These are phyloP conservation scores for Helicolenus hilgendorfi DNA, from an alignment of 2,797 vertebrate genomes.

Conservation along the genomic window DNA sequence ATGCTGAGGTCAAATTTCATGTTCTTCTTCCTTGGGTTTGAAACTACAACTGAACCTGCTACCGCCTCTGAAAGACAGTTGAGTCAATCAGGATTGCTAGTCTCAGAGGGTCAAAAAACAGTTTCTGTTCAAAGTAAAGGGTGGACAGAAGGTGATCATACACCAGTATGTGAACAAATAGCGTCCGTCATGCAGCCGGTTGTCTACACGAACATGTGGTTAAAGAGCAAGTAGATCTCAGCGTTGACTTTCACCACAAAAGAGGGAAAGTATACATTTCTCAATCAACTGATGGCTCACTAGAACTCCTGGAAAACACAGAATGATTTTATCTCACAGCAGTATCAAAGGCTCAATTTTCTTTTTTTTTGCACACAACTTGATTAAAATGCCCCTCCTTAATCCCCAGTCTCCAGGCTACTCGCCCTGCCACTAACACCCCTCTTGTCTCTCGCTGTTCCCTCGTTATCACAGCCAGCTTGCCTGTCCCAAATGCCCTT, in stretches of 20 bases:
- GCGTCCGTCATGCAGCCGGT: background rate
- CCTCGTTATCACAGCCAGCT: slow-evolving; percentile 76
- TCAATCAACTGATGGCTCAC: background rate
- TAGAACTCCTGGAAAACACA: background rate
- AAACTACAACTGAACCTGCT: no score
- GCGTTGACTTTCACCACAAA: background rate
- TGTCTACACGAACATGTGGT: background rate
- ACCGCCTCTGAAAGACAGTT: no score
- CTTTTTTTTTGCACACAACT: slow-evolving; percentile 14
- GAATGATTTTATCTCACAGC: background rate
- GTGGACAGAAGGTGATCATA: background rate
- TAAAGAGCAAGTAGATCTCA: background rate
- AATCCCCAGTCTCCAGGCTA: slow-evolving; percentile 52
- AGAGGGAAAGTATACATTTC: background rate
- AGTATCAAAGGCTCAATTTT: background rate
- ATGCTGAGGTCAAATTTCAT: no score
- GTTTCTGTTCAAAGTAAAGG: no score
- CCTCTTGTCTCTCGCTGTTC: slow-evolving; percentile 68
- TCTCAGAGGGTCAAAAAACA: no score
- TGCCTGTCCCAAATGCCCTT: slow-evolving; percentile 69
- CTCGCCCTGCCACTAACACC: slow-evolving; percentile 61
- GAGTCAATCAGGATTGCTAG: no score
- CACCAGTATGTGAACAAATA: background rate
- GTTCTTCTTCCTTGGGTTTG: no score
- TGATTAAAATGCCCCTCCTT: slow-evolving; percentile 64